phyloP scores from a whole-genome alignment of 1,140 invertebrate genomes.

The Harpegnathos saltator region DNA sequence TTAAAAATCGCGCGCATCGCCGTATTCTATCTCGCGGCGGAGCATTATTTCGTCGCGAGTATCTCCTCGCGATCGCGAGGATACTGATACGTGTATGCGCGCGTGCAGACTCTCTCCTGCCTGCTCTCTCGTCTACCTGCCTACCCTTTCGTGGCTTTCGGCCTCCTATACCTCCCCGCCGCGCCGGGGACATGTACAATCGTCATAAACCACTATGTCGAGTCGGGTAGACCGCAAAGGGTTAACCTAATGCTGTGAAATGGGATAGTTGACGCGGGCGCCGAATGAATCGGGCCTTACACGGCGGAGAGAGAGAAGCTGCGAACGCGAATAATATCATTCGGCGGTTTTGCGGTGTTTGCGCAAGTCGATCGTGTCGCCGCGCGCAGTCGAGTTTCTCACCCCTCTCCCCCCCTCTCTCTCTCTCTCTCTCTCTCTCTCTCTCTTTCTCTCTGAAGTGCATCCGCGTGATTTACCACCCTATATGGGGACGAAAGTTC shows the following conservation, averaged over 20 bases:
- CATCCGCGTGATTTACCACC: not conserved
- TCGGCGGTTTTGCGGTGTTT: constrained; percentile 54
- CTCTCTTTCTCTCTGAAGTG: constrained; percentile 2
- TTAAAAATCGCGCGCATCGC: constrained; percentile 32
- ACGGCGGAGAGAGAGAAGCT: constrained; percentile 57
- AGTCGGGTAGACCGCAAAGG: constrained; percentile 37
- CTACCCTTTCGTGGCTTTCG: not conserved
- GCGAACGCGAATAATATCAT: constrained; percentile 60
- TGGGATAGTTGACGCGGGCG: constrained; percentile 25
- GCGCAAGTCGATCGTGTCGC: constrained; percentile 54
- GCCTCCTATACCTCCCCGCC: too few species aligned
- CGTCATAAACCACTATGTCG: constrained; percentile 15
- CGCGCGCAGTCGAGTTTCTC: not conserved
- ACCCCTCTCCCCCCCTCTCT: not conserved
- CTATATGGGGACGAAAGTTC: too few species aligned
- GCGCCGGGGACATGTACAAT: too few species aligned
- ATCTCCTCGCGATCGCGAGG: not conserved
- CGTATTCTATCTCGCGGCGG: constrained; percentile 22
- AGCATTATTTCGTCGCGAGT: not conserved
- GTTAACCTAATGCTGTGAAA: constrained; percentile 39
- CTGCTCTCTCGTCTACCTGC: too few species aligned
- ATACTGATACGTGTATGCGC: too few species aligned
- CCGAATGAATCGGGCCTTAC: constrained; percentile 37
- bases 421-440: too few species aligned
- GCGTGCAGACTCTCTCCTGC: too few species aligned